Evolutionary conservation across 2,113 vertebrate species (phyloP), one percentile per base, ranked within the genome.

Genomic region (Physeter macrocephalus): DNA sequence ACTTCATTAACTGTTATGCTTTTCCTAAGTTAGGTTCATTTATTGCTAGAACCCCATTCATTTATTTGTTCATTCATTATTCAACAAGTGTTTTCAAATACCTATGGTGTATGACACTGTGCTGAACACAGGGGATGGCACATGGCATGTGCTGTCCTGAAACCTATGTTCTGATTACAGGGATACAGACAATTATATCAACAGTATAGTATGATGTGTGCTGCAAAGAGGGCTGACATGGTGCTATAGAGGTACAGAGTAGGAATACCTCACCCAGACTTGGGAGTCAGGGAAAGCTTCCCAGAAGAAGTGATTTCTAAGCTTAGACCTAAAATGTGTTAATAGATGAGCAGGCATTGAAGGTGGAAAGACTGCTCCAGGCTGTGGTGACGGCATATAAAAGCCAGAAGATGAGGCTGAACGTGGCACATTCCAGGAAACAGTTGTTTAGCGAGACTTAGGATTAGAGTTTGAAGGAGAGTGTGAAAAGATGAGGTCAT

Each of bases 1-100:
- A 34, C 25, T 86, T 34, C 11, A 41, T 84, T 74, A 23, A 14
- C 52, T 31, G 17, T 57, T 54, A 34, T 2, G 18, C 9, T 87
- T 93, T 89, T 85, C 20, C 1, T 54, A 81, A 34, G 5, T 29
- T 29, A 64, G 27, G 34, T 81, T 82, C 7, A 6, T 52, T 82
- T 74, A 41, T 34, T 31, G 31, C 57, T 80, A 69, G 25, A 66
- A 13, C 7, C 8, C 57, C 9, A 7, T 75, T 88, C 67, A 29
- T 67, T 54, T 69, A 41, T 81, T 67, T 82, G 36, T 52, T 92
- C 49, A 64, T 71, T 82, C 20, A 66, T 91, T 66, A 31, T 71
- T 61, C 1, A 54, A 39, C 20, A 66, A 46, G 29, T 75, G 25
- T 7, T 91, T 90, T 49, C n/a, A 64, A 77, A 23, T 13, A 27